Conservation (phyloP, 2,797 vertebrate genomes). For the Melopsittacus undulatus region DNA sequence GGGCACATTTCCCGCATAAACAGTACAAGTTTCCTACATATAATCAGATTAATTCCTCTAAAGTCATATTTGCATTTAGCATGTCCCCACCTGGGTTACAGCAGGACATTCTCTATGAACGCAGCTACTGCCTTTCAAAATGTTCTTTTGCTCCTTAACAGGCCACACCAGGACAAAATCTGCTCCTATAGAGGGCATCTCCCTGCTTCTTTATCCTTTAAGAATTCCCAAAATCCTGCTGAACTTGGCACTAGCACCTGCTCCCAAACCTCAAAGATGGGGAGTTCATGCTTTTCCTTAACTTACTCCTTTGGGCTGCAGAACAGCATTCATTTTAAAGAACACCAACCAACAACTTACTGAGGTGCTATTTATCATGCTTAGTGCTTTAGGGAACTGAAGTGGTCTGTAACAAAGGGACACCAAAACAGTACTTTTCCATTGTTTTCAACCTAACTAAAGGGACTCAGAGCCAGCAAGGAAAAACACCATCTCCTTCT, state of each 20-base stretch:
- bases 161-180: background rate
- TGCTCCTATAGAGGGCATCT: fast-evolving
- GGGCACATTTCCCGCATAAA: fast-evolving
- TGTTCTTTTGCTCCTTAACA: background rate
- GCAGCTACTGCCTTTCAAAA: background rate
- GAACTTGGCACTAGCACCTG: fast-evolving
- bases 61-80: background rate
- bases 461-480: background rate
- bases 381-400: background rate
- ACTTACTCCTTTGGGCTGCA: background rate
- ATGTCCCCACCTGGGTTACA: background rate
- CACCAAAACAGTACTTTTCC: background rate
- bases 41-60: background rate
- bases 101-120: background rate
- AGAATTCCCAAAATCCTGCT: background rate
- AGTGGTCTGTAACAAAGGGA: background rate
- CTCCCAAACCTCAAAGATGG: background rate
- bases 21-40: background rate
- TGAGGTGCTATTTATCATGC: background rate
- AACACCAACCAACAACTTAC: background rate
- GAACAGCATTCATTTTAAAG: background rate
- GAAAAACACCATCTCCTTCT: background rate
- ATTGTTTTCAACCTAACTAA: background rate
- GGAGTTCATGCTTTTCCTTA: background rate
- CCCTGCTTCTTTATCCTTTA: background rate